Percentiles rank a stretch among this genome's conserved stretches.
Evolutionary conservation across 2,797 vertebrate genomes (phyloP).

Genomic region (Sitta carolinensis): DNA sequence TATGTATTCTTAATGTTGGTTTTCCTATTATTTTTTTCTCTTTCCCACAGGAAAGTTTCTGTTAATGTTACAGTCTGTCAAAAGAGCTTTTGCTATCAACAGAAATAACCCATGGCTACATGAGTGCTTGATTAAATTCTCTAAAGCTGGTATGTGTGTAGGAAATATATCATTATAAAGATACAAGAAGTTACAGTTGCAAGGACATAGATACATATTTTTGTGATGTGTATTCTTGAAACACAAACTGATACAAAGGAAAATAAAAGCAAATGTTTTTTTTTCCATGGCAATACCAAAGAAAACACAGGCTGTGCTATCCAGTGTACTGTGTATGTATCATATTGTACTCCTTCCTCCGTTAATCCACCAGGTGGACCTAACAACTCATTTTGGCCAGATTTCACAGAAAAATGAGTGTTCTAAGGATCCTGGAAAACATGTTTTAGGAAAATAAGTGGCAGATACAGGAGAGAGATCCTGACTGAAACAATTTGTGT

Average conservation of each 20-base stretch:
- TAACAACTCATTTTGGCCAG: not conserved
- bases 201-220: not conserved
- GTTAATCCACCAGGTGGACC: not conserved
- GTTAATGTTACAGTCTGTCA: constrained; percentile 82
- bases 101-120: constrained; percentile 80
- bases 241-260: not conserved
- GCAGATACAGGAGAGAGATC: not conserved
- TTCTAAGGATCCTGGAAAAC: not conserved
- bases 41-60: constrained; percentile 77
- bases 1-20: not conserved
- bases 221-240: not conserved
- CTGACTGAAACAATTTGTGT: not conserved
- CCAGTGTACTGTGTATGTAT: not conserved
- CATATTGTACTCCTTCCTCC: not conserved
- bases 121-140: constrained; percentile 82
- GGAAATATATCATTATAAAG: not conserved
- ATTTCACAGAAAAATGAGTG: not conserved
- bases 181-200: not conserved
- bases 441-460: not conserved
- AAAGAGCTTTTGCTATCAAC: constrained; percentile 80
- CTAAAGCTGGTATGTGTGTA: constrained; percentile 77
- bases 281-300: not conserved
- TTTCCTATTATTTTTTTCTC: not conserved
- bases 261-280: not conserved
- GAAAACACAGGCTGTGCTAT: not conserved